These are phyloP conservation scores for Creontiades dilutus DNA, from an alignment of 2,888 invertebrate species.

Conservation along the genomic window DNA sequence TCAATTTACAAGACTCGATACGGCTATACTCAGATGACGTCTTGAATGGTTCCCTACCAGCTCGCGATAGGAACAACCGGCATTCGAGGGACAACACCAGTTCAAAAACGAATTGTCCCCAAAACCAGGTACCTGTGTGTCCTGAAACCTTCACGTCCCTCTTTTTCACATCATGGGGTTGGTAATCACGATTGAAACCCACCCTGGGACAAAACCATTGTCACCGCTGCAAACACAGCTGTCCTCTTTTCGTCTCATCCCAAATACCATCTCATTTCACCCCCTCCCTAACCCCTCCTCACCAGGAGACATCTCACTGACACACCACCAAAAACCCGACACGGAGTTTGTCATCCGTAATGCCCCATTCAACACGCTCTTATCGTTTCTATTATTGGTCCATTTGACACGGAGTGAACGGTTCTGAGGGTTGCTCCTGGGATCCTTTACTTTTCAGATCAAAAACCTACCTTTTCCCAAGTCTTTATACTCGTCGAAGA, in stretches of 20 bases:
- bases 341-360: conserved; percentile 71
- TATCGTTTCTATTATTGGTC: conserved; percentile 71
- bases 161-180: conserved; percentile 50
- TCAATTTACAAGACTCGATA: conserved; percentile 6
- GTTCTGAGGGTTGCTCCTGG: not conserved
- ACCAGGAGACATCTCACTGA: conserved; percentile 21
- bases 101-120: conserved; percentile 45
- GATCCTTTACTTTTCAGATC: conserved; percentile 64
- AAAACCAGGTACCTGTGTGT: conserved; percentile 10
- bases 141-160: not conserved
- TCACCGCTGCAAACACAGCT: conserved; percentile 67
- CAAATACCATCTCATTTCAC: conserved; percentile 51
- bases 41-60: conserved; percentile 18
- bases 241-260: conserved; percentile 54
- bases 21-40: conserved; percentile 15
- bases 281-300: not conserved
- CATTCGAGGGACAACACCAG: not conserved
- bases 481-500: conserved; percentile 53
- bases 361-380: conserved; percentile 71
- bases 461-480: conserved; percentile 56
- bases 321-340: conserved; percentile 63
- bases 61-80: not conserved
- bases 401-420: conserved; percentile 65
- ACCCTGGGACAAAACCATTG: conserved; percentile 55
- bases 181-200: conserved; percentile 64